Base-by-base conservation (phyloP, 2,888 invertebrate species). In the Terebella lapidaria region DNA sequence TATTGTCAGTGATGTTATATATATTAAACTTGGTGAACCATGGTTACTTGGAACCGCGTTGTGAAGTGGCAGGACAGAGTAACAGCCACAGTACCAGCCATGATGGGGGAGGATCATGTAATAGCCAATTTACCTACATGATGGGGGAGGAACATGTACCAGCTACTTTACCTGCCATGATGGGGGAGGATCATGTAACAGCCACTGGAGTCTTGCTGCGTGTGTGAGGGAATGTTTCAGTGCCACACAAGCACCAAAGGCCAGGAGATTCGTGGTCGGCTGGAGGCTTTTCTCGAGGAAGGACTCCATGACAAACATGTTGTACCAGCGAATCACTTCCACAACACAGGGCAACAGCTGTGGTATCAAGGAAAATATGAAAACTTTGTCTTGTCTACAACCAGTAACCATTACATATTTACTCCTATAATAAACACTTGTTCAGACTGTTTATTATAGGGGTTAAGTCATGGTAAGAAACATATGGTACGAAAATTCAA, bases 261-360 rank as follows among this genome's bases (percentile, higher is more conserved):
- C 69, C 64, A 70, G 64, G 25, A 74, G 66, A 54, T 69, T 67
- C 24, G 74, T 68, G 28, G 67, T 66, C 58, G 57, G 10, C 52
- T 47, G n/a, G 2, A 75, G 65, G 57, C 72, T 68, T 24, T 62
- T 65, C 46, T 67, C 67, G 70, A 72, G 72, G 24, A 76, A 60
- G 3, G 67, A 63, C 54, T 70, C 71, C 42, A 76, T 57, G n/a
- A 76, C 61, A 15, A 64, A 64, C 57, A 74, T 71, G 63, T 75
- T 72, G 61, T 70, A 77, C 77, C 76, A 76, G 57, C 76, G 66
- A n/a, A 77, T 71, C 3, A 76, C 74, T 60, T 77, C 77, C 3
- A 72, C 72, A 27, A 77, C 60, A 55, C 72, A 72, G 1, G 77
- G 76, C 47, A 77, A 61, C 20, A 75, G 70, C 76, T 77, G 63